Base-by-base conservation (phyloP, 2,113 vertebrate species). In the Urocynchramus pylzowi region DNA sequence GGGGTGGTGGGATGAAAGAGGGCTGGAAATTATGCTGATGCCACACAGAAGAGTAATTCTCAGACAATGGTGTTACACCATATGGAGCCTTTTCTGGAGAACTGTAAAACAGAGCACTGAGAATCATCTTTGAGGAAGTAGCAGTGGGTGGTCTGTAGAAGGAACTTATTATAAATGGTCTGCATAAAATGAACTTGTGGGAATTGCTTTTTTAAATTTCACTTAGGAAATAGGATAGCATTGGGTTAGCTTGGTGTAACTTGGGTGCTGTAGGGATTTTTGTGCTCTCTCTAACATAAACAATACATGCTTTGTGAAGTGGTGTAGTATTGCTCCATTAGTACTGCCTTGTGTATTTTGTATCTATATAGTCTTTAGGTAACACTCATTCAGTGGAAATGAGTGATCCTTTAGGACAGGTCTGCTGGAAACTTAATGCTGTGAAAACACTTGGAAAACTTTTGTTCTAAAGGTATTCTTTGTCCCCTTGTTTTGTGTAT, bases 61-160 rank as follows among this genome's bases (percentile, higher is more conserved):
- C 41, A 78, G 37, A 60, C 77, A 64, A n/a, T 71, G 65, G 56
- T 61, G 15, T 89, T 86, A 13, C 20, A 84, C 73, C 73, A 42
- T 68, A 64, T 75, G 77, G 65, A 94, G 41, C 16, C 28, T 91
- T 95, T 96, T 86, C 79, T 2, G 10, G 71, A 77, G 49, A 73
- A 69, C 4, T 84, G 73, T 93, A 78, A 88, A 94, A 60, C 24
- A 60, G 67, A 96, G 68, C 44, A 21, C 73, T 78, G 44, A 79
- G 74, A 79, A 57, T 87, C 77, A 42, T 92, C 69, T 82, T 91
- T 79, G 94, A 89, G 96, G 93, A 96, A 94, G 73, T 45, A 79
- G 57, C 76, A 87, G 89, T 89, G 87, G 83, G 95, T 95, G 95
- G 89, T 94, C 91, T 84, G 80, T 84, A 87, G 77, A 95, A 89